These are phyloP conservation scores for Drosophila punjabiensis DNA, from an alignment of 1,140 invertebrate species.

Conservation along the genomic window DNA sequence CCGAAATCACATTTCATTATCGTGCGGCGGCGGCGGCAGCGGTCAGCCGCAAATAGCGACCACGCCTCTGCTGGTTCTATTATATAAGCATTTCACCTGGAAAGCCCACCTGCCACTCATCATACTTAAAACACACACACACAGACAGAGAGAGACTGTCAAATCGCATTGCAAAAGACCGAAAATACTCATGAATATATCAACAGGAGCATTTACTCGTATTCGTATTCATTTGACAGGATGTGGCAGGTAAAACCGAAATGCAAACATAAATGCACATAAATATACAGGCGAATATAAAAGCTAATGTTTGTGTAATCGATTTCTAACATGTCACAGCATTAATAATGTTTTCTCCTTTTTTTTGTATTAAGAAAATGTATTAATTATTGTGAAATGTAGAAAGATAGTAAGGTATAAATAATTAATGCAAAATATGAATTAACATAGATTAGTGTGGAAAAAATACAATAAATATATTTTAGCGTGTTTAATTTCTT, in stretches of 20 bases:
- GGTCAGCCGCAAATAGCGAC: slow-evolving; percentile 44
- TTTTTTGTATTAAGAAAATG: neutral
- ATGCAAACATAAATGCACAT: slow-evolving; percentile 24
- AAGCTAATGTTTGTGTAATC: slow-evolving; percentile 22
- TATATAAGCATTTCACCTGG: slow-evolving; percentile 11
- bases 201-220: slow-evolving; percentile 30
- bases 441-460: neutral
- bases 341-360: neutral
- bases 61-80: slow-evolving; percentile 13
- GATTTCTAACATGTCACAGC: slow-evolving; percentile 17
- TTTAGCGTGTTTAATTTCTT: neutral
- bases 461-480: neutral
- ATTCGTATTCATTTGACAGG: slow-evolving; percentile 35
- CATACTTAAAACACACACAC: neutral
- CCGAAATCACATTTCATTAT: slow-evolving; percentile 57
- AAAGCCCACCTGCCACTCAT: slow-evolving; percentile 2
- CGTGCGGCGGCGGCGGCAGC: slow-evolving; percentile 23
- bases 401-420: neutral
- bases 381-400: neutral
- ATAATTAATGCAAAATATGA: neutral
- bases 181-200: slow-evolving; percentile 52
- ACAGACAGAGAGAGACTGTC: slow-evolving; percentile 7
- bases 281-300: slow-evolving; percentile 3
- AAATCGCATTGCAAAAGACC: slow-evolving; percentile 25
- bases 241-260: slow-evolving; percentile 26